Percentiles rank a stretch among this genome's conserved stretches.
Evolutionary conservation across 2,113 vertebrate genomes (phyloP).

Genomic region (Neopipo cinnamomea): DNA sequence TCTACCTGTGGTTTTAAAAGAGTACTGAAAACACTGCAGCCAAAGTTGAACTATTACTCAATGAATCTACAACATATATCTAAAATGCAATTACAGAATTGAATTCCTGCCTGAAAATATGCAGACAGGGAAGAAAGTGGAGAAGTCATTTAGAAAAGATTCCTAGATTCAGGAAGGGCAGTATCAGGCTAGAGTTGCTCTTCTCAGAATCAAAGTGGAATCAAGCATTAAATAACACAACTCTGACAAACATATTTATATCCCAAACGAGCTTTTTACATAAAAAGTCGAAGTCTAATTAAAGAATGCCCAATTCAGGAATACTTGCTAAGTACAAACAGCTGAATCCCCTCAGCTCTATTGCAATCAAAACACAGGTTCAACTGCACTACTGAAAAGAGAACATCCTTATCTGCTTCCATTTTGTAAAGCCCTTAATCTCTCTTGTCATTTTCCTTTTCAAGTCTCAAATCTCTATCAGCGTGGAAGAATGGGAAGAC

Average conservation of each 20-base stretch:
- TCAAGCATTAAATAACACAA: neutral
- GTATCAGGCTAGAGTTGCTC: neutral
- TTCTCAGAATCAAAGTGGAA: neutral
- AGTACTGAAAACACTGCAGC: neutral
- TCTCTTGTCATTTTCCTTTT: neutral
- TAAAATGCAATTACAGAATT: neutral
- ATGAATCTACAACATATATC: neutral
- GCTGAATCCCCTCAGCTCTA: neutral
- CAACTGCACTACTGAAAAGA: neutral
- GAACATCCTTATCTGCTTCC: neutral
- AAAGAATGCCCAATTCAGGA: neutral
- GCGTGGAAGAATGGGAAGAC: constrained; percentile 88
- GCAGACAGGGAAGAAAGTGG: neutral
- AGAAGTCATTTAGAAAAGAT: neutral
- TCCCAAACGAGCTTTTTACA: neutral
- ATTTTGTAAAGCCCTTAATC: neutral
- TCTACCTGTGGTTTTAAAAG: neutral
- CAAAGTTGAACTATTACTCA: neutral
- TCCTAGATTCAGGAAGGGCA: neutral
- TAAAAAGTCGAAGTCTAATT: neutral
- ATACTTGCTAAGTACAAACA: neutral
- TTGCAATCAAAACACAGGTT: neutral
- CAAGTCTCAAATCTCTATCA: constrained; percentile 89
- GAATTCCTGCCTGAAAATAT: neutral
- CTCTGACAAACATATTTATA: neutral